These are phyloP conservation scores for Pachycephus smyrnensis DNA, from an alignment of 2,888 invertebrate species.

Conservation along the genomic window DNA sequence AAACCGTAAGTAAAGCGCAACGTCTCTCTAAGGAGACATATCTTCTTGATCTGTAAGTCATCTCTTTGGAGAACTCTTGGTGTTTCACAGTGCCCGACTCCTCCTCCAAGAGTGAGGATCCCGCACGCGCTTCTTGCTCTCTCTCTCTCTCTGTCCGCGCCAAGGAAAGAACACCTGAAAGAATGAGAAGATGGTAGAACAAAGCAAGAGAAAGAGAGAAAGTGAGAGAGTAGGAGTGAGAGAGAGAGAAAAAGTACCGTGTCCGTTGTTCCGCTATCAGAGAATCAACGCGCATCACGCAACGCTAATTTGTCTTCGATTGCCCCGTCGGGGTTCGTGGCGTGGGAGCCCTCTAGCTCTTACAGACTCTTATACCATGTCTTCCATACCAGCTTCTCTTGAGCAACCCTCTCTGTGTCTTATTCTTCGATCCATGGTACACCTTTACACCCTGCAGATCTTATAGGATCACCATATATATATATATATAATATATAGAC, in stretches of 20 bases:
- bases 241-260: slow-evolving; percentile 46
- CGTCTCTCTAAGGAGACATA: too few species aligned
- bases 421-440: too few species aligned
- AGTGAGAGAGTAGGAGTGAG: too few species aligned
- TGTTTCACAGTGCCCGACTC: too few species aligned
- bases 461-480: too few species aligned
- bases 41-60: too few species aligned
- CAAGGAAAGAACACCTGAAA: slow-evolving; percentile 2
- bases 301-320: slow-evolving; percentile 67
- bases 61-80: too few species aligned
- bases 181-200: slow-evolving; percentile 9
- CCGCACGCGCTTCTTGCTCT: slow-evolving; percentile 15
- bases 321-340: slow-evolving; percentile 55
- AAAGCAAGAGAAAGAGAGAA: too few species aligned
- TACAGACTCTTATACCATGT: background rate
- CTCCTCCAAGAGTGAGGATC: slow-evolving; percentile 25
- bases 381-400: background rate
- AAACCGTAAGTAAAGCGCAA: too few species aligned
- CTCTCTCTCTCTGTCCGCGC: background rate
- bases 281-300: slow-evolving; percentile 67
- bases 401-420: too few species aligned
- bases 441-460: too few species aligned
- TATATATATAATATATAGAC: slow-evolving; percentile 18
- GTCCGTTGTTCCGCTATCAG: slow-evolving; percentile 63
- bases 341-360: slow-evolving; percentile 58